Percentiles rank a stretch among this genome's conserved stretches.
phyloP scores from a whole-genome alignment of 2,113 vertebrate species.

The Micronycteris hirsuta region DNA sequence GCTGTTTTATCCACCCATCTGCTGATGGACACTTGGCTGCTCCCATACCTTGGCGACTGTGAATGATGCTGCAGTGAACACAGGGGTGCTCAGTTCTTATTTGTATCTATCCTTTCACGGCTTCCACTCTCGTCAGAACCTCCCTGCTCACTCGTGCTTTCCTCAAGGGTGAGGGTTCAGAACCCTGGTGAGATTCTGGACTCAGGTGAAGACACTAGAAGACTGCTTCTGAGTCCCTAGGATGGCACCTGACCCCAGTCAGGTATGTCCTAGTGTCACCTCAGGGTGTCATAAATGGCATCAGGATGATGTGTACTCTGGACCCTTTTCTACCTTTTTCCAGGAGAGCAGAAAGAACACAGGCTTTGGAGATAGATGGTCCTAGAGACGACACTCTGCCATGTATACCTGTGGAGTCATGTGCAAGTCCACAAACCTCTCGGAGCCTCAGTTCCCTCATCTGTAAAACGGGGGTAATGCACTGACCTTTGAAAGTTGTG shows the following conservation, averaged over 20 bases:
- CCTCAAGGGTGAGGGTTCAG: not conserved
- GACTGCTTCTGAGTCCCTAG: not conserved
- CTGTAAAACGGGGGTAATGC: not conserved
- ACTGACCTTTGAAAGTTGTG: not conserved
- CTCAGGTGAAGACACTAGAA: not conserved
- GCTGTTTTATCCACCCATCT: too few species aligned
- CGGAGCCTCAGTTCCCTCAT: not conserved
- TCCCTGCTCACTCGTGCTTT: not conserved
- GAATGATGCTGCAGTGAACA: too few species aligned
- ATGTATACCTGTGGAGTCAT: not conserved
- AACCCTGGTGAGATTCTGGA: not conserved
- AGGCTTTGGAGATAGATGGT: not conserved
- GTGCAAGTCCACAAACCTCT: not conserved
- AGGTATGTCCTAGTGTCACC: not conserved
- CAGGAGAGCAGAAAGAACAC: not conserved
- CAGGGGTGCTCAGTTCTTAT: not conserved
- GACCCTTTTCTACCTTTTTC: not conserved
- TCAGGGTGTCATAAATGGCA: accelerated
- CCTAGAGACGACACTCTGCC: not conserved
- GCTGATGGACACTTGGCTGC: too few species aligned
- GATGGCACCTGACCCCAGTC: not conserved
- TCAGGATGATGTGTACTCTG: not conserved
- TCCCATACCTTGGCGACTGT: too few species aligned
- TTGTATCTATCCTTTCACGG: not conserved
- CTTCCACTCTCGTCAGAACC: not conserved